Conservation (phyloP, 2,888 invertebrate genomes). For the Pimpla rufipes region DNA sequence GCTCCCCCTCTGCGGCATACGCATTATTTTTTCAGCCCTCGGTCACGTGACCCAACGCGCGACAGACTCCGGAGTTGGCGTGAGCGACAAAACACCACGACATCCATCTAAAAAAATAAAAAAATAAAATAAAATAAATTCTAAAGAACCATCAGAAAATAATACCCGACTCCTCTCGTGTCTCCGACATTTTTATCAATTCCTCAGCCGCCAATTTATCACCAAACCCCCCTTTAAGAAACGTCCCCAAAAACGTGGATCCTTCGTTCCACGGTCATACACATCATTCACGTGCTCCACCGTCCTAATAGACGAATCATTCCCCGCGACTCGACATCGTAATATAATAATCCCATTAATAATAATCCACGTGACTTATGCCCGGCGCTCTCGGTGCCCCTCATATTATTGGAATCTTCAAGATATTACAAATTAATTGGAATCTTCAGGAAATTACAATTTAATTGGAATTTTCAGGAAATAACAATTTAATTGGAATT, state of each 20-base stretch:
- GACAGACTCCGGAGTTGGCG: constrained; percentile 60
- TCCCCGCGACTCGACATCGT: neutral
- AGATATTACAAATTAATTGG: too few species aligned
- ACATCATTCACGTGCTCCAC: constrained; percentile 8
- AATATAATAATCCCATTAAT: constrained; percentile 48
- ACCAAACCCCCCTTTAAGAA: neutral
- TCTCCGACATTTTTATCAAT: constrained; percentile 18
- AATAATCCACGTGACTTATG: constrained; percentile 57
- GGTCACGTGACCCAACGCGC: constrained; percentile 19
- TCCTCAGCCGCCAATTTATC: neutral
- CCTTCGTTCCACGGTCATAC: neutral
- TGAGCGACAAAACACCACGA: constrained; percentile 50
- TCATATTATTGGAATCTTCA: too few species aligned
- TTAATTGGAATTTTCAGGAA: too few species aligned
- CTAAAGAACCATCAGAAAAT: constrained; percentile 38
- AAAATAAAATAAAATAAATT: too few species aligned
- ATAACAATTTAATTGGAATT: too few species aligned
- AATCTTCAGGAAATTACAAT: too few species aligned
- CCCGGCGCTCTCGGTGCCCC: constrained; percentile 26
- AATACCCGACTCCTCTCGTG: constrained; percentile 15
- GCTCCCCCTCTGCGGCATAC: constrained; percentile 61
- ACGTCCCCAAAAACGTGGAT: neutral
- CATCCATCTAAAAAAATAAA: too few species aligned
- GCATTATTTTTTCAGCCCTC: constrained; percentile 54
- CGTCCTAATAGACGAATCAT: neutral